phyloP scores from a whole-genome alignment of 2,797 vertebrate species.

The Neosilurus mollespiculum region DNA sequence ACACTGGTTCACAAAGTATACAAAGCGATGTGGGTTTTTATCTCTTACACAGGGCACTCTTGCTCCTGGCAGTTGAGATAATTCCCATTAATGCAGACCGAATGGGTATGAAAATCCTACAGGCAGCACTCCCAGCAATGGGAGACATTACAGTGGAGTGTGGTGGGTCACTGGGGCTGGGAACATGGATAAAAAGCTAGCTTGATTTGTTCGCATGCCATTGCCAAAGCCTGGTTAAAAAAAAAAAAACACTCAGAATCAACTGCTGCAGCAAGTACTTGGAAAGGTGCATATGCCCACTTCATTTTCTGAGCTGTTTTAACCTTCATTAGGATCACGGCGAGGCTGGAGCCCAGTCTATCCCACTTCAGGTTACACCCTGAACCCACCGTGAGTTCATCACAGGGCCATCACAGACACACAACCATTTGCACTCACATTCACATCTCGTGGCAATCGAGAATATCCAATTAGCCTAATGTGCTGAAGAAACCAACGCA shows the following conservation, averaged over 20 bases:
- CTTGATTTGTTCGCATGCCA: background rate
- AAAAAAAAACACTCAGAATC: background rate
- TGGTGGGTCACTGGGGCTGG: background rate
- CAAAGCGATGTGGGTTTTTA: background rate
- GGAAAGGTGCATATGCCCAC: background rate
- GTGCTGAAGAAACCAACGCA: too few species aligned
- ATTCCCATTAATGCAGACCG: background rate
- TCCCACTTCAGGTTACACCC: too few species aligned
- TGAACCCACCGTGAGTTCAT: too few species aligned
- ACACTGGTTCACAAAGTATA: background rate
- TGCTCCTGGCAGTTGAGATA: background rate
- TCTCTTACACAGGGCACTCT: background rate
- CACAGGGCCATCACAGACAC: too few species aligned
- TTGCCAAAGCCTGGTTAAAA: background rate
- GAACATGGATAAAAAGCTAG: constrained; percentile 11
- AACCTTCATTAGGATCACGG: too few species aligned
- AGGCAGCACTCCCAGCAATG: background rate
- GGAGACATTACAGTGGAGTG: background rate
- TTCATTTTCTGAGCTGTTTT: too few species aligned
- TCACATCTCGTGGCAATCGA: too few species aligned
- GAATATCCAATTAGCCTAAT: too few species aligned
- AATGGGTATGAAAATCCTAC: background rate
- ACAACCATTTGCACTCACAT: too few species aligned
- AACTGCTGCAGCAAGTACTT: background rate
- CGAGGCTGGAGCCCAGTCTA: too few species aligned